Evolutionary conservation across 2,797 vertebrate species (phyloP), one percentile per base, ranked within the genome.

Genomic region (Leucoraja ocellata): DNA sequence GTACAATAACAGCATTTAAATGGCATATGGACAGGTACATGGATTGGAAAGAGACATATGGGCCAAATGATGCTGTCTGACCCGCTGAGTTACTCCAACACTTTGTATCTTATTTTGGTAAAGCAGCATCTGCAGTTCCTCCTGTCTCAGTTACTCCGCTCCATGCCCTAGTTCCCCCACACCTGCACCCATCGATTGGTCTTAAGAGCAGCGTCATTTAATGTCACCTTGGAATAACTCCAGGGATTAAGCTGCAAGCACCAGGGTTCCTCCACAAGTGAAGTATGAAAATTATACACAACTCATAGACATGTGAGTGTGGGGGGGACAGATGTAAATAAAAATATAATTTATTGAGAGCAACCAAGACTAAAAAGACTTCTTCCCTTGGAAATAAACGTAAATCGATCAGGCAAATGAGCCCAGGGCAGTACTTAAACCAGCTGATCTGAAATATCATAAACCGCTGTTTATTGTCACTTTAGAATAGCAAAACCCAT

Each of bases 391-490:
- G 61, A 88, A 88, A 88, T 36, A 88, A 88, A 61, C 68, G 84
- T 68, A 88, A 88, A 68, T 88, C 14, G 16, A 88, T 88, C 84
- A 88, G 68, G 65, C 61, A 36, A 88, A 88, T 68, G 84, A 88
- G 84, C 63, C 84, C 84, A 88, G 84, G 21, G n/a, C 61, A 88
- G 61, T 68, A 88, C 61, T 88, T 88, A 88, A 83, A 88, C 84
- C 63, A 88, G 14, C 63, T 68, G n/a, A 88, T 88, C n/a, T 63
- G 36, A 88, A 88, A 65, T 65, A 88, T 88, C 84, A 65, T 68
- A 65, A 88, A 88, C 84, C 36, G 84, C 61, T 88, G 84, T 88
- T 88, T 88, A 88, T 88, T 88, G 84, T 88, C 84, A 88, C 84
- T 88, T 88, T 25, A 88, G 32, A 88, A 88, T 88, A 63, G n/a